Base-by-base conservation (phyloP, 2,888 invertebrate genomes). In the Stomorhina lunata region DNA sequence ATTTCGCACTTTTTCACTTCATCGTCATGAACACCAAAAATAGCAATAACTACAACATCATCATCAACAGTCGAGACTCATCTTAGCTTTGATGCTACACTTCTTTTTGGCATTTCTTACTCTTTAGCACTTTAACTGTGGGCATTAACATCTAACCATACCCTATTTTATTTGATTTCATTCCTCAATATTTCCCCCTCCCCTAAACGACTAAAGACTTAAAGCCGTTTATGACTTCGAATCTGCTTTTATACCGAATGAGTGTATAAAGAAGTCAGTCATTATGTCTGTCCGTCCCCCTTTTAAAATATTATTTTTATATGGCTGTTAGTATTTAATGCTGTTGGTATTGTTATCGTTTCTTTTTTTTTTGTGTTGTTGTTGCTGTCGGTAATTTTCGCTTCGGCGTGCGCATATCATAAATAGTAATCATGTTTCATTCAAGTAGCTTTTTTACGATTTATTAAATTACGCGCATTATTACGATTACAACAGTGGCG, bases 371-470 rank as follows among this genome's bases (percentile, higher is more conserved):
- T 75, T n/a, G 50, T 69, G 32, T 29, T 59, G 20, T 17, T 71
- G 34, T 81, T 82, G 63, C 75, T 80, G 80, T 80, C 68, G 76
- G 83, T 79, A 82, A 82, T 82, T 82, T 79, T 79, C 82, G 82
- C 75, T 82, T 82, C 82, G 75, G 80, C 80, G 83, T 80, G 80
- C 81, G 81, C 80, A 84, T 84, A 85, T 85, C 85, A 85, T 85
- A 85, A 85, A 85, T 85, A 81, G 85, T 85, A 85, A 85, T 85
- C 85, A 85, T 84, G 84, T 85, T 85, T 85, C 85, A 85, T 85
- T 85, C 85, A 85, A 85, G 85, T 85, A 85, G 85, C 85, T 84
- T 85, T 82, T 82, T 85, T 84, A 85, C 85, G 85, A 85, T 85
- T 85, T 85, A 85, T 85, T 85, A 84, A 85, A 85, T 85, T 85